Evolutionary conservation across 2,888 invertebrate genomes (phyloP), one percentile per base, ranked within the genome.

Genomic region (Zaprionus lineosus): DNA sequence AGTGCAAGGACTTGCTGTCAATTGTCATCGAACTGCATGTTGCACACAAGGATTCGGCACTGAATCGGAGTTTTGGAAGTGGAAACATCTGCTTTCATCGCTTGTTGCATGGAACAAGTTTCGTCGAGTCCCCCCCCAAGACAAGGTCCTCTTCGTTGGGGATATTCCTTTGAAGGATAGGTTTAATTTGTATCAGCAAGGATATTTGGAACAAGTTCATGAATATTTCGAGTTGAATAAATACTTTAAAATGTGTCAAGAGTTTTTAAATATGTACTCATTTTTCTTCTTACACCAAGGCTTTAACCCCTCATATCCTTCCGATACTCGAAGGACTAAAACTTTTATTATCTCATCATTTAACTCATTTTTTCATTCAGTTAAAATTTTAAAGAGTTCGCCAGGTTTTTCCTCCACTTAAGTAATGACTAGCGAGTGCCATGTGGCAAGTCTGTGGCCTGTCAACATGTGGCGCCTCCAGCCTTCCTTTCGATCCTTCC

Each of bases 401-500:
- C 3, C 34, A 36, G 29, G 26, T 40, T 26, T 34, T 15, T 14
- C n/a, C 12, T 31, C 14, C 12, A 9, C 34, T 8, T 31, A 7
- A 16, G 12, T 41, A 47, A 53, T 43, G 41, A 43, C 36, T 41
- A 19, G 8, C 2, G 16, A 2, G 12, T 50, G 52, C 41, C 62
- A 55, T 50, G 46, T 55, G 69, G 65, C 64, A 33, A 37, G 19
- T 41, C 36, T 63, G 48, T 36, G 2, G 31, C 29, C 60, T 60
- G 61, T 55, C 69, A 68, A 61, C 66, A 66, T 61, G 62, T 66
- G 65, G 53, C 59, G 19, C 47, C 52, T 46, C 19, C 31, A 7
- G n/a, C 31, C 8, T 24, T 12, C 31, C 11, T 29, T 29, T 29
- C n/a, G n/a, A n/a, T 8, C 24, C 33, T 3, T 26, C 31, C 31